Evolutionary conservation across 64 coral and sea anemone genomes (phyloP).

Genomic region (Montipora foliosa): DNA sequence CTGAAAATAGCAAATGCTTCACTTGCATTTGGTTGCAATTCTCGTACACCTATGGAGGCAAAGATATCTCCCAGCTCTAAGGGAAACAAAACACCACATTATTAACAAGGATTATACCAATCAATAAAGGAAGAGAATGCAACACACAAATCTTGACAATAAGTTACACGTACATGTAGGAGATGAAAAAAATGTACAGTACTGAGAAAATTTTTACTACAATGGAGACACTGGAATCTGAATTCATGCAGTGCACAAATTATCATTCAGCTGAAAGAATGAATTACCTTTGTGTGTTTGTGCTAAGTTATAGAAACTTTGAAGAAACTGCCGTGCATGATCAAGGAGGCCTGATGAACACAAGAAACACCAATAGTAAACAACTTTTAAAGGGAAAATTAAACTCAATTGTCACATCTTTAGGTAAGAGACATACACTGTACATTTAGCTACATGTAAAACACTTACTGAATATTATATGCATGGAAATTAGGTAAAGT

Average conservation of each 20-base stretch:
- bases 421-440: no score
- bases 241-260: not conserved
- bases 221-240: no score
- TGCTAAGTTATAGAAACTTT: slow-evolving; percentile 96
- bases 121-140: not conserved
- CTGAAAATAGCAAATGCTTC: slow-evolving; percentile 98
- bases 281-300: slow-evolving; percentile 91
- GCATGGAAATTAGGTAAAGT: no score
- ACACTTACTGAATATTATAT: no score
- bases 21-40: slow-evolving; percentile 99
- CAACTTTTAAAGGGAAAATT: no score
- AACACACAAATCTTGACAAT: no score
- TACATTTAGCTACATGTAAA: no score
- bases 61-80: slow-evolving; percentile 98
- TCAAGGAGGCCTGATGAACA: slow-evolving; percentile 84
- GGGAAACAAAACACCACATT: not conserved
- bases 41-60: slow-evolving; percentile 97
- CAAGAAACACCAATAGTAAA: not conserved
- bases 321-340: slow-evolving; percentile 92
- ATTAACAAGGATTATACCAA: not conserved
- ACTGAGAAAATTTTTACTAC: no score
- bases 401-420: no score
- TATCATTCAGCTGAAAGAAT: not conserved
- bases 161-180: no score
- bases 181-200: no score